These are phyloP conservation scores for Spea multiplicata DNA, from an alignment of 2,113 vertebrate species.

Conservation along the genomic window DNA sequence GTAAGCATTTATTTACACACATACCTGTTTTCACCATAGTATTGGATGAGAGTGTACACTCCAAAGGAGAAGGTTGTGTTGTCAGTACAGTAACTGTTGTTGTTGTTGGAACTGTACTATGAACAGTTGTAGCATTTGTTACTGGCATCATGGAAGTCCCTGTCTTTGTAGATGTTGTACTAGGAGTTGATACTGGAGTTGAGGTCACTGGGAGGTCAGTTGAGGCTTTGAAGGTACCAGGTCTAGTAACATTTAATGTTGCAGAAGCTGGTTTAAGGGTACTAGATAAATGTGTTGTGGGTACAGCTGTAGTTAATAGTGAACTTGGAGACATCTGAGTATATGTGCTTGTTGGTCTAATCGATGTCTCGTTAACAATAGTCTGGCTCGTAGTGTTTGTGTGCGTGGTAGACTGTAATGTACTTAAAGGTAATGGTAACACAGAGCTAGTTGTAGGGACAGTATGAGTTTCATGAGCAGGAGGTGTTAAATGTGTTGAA, in stretches of 20 bases:
- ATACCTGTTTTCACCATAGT: constrained; percentile 91
- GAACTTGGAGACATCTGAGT: constrained; percentile 26
- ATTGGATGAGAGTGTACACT: constrained; percentile 85
- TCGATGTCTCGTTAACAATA: constrained; percentile 55
- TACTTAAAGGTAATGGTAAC: constrained; percentile 55
- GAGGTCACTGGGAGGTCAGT: constrained; percentile 56
- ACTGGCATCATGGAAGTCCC: constrained; percentile 64
- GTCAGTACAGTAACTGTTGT: constrained; percentile 70
- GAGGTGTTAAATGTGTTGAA: constrained; percentile 63
- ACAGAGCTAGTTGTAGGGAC: constrained; percentile 52
- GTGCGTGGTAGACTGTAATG: constrained; percentile 52
- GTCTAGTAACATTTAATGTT: too few species aligned
- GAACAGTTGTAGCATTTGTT: constrained; percentile 57
- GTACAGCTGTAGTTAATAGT: constrained; percentile 54
- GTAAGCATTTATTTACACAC: too few species aligned
- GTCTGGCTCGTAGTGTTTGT: constrained; percentile 59
- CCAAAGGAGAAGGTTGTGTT: constrained; percentile 66
- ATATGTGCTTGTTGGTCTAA: not conserved
- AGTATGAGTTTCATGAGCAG: constrained; percentile 69
- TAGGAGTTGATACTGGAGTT: constrained; percentile 58
- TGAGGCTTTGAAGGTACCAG: constrained; percentile 58
- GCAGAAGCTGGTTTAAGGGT: too few species aligned
- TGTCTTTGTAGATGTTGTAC: constrained; percentile 65
- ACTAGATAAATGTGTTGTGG: too few species aligned
- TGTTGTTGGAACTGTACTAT: constrained; percentile 46